phyloP scores from a whole-genome alignment of 2,113 vertebrate genomes.

The Sapajus apella region DNA sequence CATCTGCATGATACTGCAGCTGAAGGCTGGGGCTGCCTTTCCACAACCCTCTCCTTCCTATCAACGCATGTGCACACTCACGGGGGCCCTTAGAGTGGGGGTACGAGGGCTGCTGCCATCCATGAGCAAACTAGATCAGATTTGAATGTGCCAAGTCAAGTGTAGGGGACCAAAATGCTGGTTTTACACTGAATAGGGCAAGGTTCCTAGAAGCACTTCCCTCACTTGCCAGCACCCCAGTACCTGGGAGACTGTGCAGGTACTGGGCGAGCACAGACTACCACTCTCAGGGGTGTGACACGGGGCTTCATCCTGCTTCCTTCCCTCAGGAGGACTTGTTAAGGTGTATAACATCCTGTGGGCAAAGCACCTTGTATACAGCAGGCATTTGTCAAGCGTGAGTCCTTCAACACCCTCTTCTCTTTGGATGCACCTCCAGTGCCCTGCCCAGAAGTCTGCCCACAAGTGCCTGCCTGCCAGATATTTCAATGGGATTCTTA shows the following conservation, averaged over 20 bases:
- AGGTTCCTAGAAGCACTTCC: not conserved
- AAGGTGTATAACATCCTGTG: not conserved
- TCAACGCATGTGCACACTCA: not conserved
- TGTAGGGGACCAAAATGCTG: not conserved
- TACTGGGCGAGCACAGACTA: not conserved
- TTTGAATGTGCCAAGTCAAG: not conserved
- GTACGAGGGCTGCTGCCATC: not conserved
- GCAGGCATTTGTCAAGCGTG: not conserved
- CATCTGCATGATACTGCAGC: not conserved
- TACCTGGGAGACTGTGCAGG: not conserved
- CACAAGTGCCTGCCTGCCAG: not conserved
- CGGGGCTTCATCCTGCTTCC: not conserved
- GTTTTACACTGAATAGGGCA: not conserved
- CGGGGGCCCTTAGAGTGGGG: not conserved
- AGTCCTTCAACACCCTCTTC: not conserved
- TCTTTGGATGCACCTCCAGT: not conserved
- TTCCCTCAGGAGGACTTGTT: not conserved
- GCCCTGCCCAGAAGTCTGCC: not conserved
- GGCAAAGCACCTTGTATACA: not conserved
- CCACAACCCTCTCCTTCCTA: not conserved
- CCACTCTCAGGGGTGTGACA: not conserved
- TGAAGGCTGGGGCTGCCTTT: not conserved
- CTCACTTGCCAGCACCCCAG: accelerated
- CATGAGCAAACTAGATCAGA: not conserved
- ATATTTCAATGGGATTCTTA: not conserved